phyloP scores from a whole-genome alignment of 2,888 invertebrate species.

The Anaspis maculata region DNA sequence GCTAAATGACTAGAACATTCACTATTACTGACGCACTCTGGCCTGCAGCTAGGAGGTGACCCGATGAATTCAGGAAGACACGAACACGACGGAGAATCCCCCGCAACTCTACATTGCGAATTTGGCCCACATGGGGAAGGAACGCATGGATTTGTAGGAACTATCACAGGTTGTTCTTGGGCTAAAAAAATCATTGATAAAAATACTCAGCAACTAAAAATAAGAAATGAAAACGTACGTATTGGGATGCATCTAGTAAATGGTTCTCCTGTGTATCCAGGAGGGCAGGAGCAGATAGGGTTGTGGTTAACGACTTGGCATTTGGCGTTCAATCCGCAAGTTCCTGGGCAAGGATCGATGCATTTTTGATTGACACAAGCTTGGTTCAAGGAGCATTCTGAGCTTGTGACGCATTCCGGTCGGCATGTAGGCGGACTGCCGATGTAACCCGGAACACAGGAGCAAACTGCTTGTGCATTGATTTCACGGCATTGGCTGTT shows the following conservation, averaged over 20 bases:
- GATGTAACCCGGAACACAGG: conserved; percentile 59
- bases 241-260: conserved; percentile 26
- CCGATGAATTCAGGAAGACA: conserved; percentile 62
- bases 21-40: conserved; percentile 71
- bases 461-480: conserved; percentile 55
- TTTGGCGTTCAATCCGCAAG: conserved; percentile 65
- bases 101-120: conserved; percentile 56
- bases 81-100: conserved; percentile 52
- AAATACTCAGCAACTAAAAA: too few relatives aligned
- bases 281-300: conserved; percentile 58
- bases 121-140: conserved; percentile 67
- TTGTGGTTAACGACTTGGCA: conserved; percentile 68
- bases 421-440: conserved; percentile 71
- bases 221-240: conserved; percentile 4
- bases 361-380: conserved; percentile 69
- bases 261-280: conserved; percentile 29
- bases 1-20: conserved; percentile 68
- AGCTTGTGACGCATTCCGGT: conserved; percentile 63
- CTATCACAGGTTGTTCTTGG: conserved; percentile 50
- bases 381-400: conserved; percentile 61
- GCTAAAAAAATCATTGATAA: conserved; percentile 45
- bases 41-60: conserved; percentile 58
- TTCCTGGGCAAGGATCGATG: conserved; percentile 71
- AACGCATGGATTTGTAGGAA: conserved; percentile 55
- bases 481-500: conserved; percentile 48